Evolutionary conservation across 2,113 vertebrate genomes (phyloP).

Genomic region (Sigmodon hispidus): DNA sequence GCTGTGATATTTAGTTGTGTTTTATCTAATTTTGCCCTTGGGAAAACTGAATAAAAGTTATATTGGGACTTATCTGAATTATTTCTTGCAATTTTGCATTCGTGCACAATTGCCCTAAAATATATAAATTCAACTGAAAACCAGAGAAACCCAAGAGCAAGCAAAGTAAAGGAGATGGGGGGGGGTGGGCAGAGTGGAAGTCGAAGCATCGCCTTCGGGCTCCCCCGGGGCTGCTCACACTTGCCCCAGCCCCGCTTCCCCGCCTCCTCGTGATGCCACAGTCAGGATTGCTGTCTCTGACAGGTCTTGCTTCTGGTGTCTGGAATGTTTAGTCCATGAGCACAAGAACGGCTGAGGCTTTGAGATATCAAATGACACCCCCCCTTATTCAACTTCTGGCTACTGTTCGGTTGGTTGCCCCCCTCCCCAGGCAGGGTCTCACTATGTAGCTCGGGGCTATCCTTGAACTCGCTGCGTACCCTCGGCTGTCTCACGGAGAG

Average conservation of each 20-base stretch:
- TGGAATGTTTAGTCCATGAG: background rate
- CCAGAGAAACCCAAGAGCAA: background rate
- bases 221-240: background rate
- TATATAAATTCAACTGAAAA: background rate
- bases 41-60: background rate
- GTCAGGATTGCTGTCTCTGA: background rate
- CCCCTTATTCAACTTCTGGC: background rate
- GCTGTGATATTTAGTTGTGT: background rate
- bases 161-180: background rate
- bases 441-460: background rate
- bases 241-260: background rate
- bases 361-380: background rate
- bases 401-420: too few species aligned
- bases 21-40: background rate
- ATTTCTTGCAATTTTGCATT: background rate
- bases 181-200: background rate
- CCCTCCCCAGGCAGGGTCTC: too few species aligned
- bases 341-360: background rate
- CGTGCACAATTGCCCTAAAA: background rate
- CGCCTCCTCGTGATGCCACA: background rate
- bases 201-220: accelerated
- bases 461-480: background rate
- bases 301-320: background rate
- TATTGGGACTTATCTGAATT: background rate
- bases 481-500: background rate